phyloP scores from a whole-genome alignment of 2,797 vertebrate genomes.

The Rachycentron canadum region DNA sequence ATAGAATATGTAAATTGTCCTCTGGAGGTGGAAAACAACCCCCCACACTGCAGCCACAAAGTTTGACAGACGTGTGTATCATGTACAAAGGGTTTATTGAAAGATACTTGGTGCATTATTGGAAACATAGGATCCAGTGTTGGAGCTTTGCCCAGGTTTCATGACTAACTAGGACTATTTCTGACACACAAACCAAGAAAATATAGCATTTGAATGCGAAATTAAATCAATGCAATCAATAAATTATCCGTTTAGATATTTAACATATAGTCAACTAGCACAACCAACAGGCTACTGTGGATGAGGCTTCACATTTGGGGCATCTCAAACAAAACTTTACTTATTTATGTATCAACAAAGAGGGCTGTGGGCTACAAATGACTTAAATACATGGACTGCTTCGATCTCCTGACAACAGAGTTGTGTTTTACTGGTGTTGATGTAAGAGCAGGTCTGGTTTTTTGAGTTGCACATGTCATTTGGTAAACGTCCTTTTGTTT shows the following conservation, averaged over 20 bases:
- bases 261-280: neutral
- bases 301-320: neutral
- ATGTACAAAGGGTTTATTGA: neutral
- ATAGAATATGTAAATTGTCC: no score
- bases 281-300: neutral
- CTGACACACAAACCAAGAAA: neutral
- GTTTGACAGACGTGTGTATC: neutral
- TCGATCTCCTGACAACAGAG: neutral
- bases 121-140: neutral
- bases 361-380: neutral
- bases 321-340: neutral
- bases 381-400: neutral
- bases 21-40: neutral
- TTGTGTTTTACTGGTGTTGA: neutral
- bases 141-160: neutral
- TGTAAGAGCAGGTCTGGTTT: neutral
- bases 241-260: no score
- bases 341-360: neutral
- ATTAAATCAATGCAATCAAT: neutral
- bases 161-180: neutral
- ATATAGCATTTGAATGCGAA: neutral
- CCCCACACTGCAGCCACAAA: neutral
- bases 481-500: neutral
- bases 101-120: constrained; percentile 3
- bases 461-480: neutral